Percentiles rank a stretch among this genome's conserved stretches.
Evolutionary conservation across 23 tunicate genomes (phyloP).

Genomic region (Oikopleura dioica): DNA sequence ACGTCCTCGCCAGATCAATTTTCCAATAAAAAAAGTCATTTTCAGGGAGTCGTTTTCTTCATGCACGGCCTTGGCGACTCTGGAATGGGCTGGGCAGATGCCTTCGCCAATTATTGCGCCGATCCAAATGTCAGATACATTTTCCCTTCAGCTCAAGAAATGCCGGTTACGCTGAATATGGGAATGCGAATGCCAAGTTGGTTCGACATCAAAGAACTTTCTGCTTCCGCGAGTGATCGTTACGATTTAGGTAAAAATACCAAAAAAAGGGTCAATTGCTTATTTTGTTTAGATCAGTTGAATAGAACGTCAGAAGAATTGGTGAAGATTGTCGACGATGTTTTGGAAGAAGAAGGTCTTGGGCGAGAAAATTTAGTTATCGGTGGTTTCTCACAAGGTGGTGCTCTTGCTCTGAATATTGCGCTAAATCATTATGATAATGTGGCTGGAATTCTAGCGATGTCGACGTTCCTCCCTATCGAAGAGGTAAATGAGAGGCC

Average conservation of each 20-base stretch:
- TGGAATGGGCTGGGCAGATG: neutral
- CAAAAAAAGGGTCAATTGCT: neutral
- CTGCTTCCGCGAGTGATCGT: neutral
- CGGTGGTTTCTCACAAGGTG: neutral
- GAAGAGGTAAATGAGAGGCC: too few species aligned
- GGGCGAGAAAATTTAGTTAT: neutral
- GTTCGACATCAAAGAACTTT: neutral
- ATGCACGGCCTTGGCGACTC: neutral
- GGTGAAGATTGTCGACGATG: neutral
- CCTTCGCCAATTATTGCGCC: neutral
- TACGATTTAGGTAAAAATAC: neutral
- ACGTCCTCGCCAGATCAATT: too few species aligned
- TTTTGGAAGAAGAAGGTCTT: neutral
- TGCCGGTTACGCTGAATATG: neutral
- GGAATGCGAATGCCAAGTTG: neutral
- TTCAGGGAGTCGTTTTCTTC: neutral
- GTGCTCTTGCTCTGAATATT: neutral
- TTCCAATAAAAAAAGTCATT: too few species aligned
- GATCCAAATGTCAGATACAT: neutral
- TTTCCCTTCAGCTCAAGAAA: neutral
- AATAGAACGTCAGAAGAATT: neutral
- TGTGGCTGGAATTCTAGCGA: neutral
- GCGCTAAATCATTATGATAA: neutral
- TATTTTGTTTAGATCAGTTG: neutral
- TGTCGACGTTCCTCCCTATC: neutral